phyloP scores from a whole-genome alignment of 2,888 invertebrate species.

The Eurytoma adleriae region DNA sequence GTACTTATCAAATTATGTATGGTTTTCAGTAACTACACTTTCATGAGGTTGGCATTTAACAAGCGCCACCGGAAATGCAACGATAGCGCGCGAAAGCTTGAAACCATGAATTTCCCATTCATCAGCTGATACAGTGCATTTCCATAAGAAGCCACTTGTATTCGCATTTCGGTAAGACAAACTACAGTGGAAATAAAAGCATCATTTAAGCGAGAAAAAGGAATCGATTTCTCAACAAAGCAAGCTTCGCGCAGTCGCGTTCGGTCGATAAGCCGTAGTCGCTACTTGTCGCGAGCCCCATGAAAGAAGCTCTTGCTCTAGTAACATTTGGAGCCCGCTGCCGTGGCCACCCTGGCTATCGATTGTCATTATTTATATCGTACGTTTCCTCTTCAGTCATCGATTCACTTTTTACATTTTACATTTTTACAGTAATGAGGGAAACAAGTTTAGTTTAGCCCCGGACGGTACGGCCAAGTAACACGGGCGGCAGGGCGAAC shows the following conservation, averaged over 20 bases:
- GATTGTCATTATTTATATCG: constrained; percentile 76
- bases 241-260: no score
- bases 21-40: background rate
- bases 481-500: constrained; percentile 44
- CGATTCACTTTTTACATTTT: constrained; percentile 76
- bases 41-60: constrained; percentile 20
- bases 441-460: constrained; percentile 68
- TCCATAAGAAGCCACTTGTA: background rate
- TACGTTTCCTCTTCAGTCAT: constrained; percentile 76
- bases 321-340: constrained; percentile 64
- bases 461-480: constrained; percentile 67
- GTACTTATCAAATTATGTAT: constrained; percentile 48
- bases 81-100: constrained; percentile 53
- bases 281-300: background rate
- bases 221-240: no score
- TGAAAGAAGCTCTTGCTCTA: constrained; percentile 53
- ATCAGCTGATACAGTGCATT: background rate
- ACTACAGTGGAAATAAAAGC: background rate
- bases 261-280: background rate
- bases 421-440: constrained; percentile 74
- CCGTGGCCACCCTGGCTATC: constrained; percentile 71
- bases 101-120: background rate
- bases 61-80: constrained; percentile 57
- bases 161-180: background rate
- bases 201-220: background rate